These are phyloP conservation scores for Gobius niger DNA, from an alignment of 2,113 vertebrate genomes.

Conservation along the genomic window DNA sequence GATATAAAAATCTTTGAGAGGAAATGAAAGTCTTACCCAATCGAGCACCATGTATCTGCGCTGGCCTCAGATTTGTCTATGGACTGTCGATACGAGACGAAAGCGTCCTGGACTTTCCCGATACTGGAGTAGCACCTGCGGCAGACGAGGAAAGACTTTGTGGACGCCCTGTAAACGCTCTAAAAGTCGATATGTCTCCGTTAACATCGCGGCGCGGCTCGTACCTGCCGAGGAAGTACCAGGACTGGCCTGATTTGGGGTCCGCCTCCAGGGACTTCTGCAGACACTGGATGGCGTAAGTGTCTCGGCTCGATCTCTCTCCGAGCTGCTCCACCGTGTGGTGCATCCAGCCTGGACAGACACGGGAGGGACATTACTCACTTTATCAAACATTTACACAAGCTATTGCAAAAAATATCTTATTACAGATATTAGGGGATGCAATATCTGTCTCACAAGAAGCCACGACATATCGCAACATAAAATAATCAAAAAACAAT, in stretches of 20 bases:
- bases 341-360: conserved; percentile 95
- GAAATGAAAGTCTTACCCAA: conserved; percentile 99
- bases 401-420: no score
- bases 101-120: conserved; percentile 99
- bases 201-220: no score
- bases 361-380: no score
- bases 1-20: no score
- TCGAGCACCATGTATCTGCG: conserved; percentile 99
- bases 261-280: conserved; percentile 99
- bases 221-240: conserved; percentile 99
- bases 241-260: conserved; percentile 99
- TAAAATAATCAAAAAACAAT: no score
- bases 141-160: neutral
- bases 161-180: no score
- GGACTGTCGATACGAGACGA: conserved; percentile 99
- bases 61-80: conserved; percentile 99
- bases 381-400: no score
- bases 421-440: no score
- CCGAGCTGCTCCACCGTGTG: conserved; percentile 97
- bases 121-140: conserved; percentile 99
- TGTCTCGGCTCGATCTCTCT: conserved; percentile 95
- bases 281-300: conserved; percentile 99
- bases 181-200: no score
- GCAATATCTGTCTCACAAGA: no score
- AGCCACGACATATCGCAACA: no score